Conservation (phyloP, 2,888 invertebrate species). For the Endomychus coccineus region DNA sequence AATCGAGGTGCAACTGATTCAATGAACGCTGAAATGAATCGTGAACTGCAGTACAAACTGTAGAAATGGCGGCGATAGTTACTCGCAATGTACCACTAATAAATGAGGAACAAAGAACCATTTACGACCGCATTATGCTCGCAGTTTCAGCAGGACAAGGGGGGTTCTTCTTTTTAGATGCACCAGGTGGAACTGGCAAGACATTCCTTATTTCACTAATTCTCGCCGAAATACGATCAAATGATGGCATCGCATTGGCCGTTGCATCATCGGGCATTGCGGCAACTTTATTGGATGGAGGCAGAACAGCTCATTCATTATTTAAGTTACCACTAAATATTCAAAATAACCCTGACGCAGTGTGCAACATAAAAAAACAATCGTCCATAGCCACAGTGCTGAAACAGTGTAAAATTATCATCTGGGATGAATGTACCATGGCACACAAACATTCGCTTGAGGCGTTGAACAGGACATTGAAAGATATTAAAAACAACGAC, state of each 20-base stretch:
- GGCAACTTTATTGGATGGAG: slow-evolving; percentile 5
- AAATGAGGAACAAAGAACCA: slow-evolving; percentile 25
- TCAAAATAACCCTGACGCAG: slow-evolving; percentile 4
- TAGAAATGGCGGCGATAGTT: slow-evolving; percentile 7
- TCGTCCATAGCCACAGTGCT: slow-evolving; percentile 26
- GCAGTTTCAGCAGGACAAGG: slow-evolving; percentile 11
- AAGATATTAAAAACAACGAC: slow-evolving; percentile 19
- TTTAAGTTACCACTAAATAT: slow-evolving; percentile 7
- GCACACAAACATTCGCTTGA: slow-evolving; percentile 33
- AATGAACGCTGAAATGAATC: slow-evolving; percentile 20
- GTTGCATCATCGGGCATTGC: slow-evolving; percentile 32
- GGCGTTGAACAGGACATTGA: slow-evolving; percentile 29
- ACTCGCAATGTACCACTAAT: too few species aligned
- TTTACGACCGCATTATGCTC: slow-evolving; percentile 16
- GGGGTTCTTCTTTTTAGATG: slow-evolving; percentile 6
- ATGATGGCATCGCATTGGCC: slow-evolving; percentile 25
- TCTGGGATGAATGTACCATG: slow-evolving; percentile 41
- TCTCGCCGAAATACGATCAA: slow-evolving; percentile 32
- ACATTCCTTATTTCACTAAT: slow-evolving; percentile 38
- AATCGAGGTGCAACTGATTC: slow-evolving; percentile 22
- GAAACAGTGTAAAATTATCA: slow-evolving; percentile 27
- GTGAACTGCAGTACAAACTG: slow-evolving; percentile 9
- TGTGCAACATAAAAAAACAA: slow-evolving; percentile 13
- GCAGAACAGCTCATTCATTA: slow-evolving; percentile 6
- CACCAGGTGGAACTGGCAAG: slow-evolving; percentile 35